phyloP scores from a whole-genome alignment of 2,797 vertebrate genomes.

The Catamblyrhynchus diadema region DNA sequence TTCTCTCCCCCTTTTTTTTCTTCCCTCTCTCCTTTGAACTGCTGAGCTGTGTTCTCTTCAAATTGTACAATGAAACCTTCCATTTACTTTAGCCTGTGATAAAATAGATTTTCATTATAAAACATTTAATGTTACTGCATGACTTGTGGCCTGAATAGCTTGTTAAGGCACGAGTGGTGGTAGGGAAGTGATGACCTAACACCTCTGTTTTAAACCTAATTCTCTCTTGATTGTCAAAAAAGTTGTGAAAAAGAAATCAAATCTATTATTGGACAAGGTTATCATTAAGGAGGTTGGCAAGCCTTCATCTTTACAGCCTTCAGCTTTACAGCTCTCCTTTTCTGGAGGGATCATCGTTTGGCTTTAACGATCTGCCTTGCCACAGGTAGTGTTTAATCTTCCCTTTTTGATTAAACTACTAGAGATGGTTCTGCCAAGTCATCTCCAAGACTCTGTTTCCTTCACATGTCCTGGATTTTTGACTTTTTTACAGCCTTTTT shows the following conservation, averaged over 20 bases:
- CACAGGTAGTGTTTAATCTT: conserved; percentile 32
- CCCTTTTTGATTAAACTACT: conserved; percentile 51
- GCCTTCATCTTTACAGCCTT: conserved; percentile 43
- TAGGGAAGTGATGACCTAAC: conserved; percentile 14
- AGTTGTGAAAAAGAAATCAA: conserved; percentile 56
- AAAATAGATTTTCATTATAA: conserved; percentile 55
- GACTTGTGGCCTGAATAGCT: not conserved
- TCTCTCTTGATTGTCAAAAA: conserved; percentile 34
- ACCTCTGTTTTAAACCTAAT: conserved; percentile 52
- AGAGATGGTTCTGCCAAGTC: conserved; percentile 22
- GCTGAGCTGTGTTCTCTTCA: not conserved
- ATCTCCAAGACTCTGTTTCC: not conserved
- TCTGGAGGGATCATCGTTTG: conserved; percentile 34
- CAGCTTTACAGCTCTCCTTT: conserved; percentile 46
- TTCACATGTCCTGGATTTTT: not conserved
- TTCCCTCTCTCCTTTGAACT: not conserved
- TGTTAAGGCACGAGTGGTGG: not conserved
- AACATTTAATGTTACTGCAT: conserved; percentile 23
- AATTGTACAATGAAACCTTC: conserved; percentile 22
- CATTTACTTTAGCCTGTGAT: conserved; percentile 39
- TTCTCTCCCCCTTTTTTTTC: not conserved
- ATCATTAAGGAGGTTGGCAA: conserved; percentile 43
- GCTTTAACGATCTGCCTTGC: conserved; percentile 18
- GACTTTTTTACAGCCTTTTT: conserved; percentile 11
- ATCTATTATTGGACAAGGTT: conserved; percentile 52